Evolutionary conservation across 2,113 vertebrate species (phyloP).

Genomic region (Pangasianodon gigas): DNA sequence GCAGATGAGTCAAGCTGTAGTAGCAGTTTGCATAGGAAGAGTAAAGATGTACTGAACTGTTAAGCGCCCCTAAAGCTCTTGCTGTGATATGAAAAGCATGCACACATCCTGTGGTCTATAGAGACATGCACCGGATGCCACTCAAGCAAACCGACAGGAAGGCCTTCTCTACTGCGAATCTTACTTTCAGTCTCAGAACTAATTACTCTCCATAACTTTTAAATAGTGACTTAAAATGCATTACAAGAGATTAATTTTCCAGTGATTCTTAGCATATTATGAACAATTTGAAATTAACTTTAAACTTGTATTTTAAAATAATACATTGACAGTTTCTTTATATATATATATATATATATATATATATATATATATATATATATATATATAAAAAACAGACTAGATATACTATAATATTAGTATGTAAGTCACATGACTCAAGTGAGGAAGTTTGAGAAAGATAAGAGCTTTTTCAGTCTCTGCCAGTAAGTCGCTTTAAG

Average conservation of each 20-base stretch:
- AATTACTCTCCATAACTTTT: slow-evolving; percentile 14
- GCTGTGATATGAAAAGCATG: slow-evolving; percentile 15
- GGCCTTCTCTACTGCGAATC: slow-evolving; percentile 38
- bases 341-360: too few relatives aligned
- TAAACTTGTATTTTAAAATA: background rate
- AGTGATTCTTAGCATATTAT: background rate
- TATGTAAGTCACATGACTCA: background rate
- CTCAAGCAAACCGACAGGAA: slow-evolving; percentile 36
- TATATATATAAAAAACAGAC: too few relatives aligned
- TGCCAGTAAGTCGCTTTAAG: background rate
- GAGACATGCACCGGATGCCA: slow-evolving; percentile 65
- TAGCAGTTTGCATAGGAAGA: background rate
- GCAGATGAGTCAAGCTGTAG: background rate
- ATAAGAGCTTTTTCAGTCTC: background rate
- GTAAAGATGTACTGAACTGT: background rate
- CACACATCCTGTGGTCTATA: slow-evolving; percentile 67
- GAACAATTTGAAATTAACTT: background rate
- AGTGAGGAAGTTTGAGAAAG: background rate
- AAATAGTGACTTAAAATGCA: too few relatives aligned
- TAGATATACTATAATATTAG: background rate
- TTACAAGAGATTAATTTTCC: background rate
- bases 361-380: too few relatives aligned
- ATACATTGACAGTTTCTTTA: background rate
- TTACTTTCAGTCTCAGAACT: slow-evolving; percentile 56
- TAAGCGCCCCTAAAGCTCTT: background rate